These are phyloP conservation scores for Drosophila longiperda DNA, from an alignment of 2,888 invertebrate genomes.

Conservation along the genomic window DNA sequence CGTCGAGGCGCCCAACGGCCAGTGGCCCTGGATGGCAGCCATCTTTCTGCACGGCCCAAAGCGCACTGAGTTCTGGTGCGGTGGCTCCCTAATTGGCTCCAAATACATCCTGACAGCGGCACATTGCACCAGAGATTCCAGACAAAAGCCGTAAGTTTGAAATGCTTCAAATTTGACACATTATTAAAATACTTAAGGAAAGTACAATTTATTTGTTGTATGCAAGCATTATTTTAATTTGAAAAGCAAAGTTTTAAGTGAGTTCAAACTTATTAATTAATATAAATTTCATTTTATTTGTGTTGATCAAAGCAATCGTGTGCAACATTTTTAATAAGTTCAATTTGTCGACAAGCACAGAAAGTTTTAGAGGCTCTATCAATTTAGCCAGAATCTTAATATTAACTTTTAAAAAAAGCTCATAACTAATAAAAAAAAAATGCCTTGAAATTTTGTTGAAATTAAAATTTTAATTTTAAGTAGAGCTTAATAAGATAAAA, in stretches of 20 bases:
- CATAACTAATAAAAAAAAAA: neutral
- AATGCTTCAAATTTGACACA: neutral
- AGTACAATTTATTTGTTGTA: neutral
- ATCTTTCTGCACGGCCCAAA: slow-evolving; percentile 94
- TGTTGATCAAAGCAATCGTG: slow-evolving; percentile 3
- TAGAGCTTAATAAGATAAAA: too few species aligned
- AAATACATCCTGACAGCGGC: slow-evolving; percentile 94
- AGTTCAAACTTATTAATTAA: neutral
- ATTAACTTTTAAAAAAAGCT: neutral
- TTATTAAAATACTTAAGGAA: neutral
- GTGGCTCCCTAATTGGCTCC: slow-evolving; percentile 93
- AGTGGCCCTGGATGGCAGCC: slow-evolving; percentile 99
- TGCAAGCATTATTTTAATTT: neutral
- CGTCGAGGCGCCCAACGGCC: slow-evolving; percentile 91
- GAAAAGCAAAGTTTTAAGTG: neutral
- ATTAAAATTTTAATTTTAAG: neutral
- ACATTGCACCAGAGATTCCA: slow-evolving; percentile 95
- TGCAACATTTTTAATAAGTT: slow-evolving; percentile 49
- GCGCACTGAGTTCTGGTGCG: slow-evolving; percentile 96
- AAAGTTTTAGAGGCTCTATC: neutral
- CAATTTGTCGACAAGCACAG: neutral
- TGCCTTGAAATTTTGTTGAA: too few species aligned
- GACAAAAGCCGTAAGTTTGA: slow-evolving; percentile 92
- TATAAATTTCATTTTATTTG: neutral
- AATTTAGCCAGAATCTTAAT: neutral